Evolutionary conservation across 2,797 vertebrate genomes (phyloP), one percentile per base, ranked within the genome.

Genomic region (Acanthiza pusilla): DNA sequence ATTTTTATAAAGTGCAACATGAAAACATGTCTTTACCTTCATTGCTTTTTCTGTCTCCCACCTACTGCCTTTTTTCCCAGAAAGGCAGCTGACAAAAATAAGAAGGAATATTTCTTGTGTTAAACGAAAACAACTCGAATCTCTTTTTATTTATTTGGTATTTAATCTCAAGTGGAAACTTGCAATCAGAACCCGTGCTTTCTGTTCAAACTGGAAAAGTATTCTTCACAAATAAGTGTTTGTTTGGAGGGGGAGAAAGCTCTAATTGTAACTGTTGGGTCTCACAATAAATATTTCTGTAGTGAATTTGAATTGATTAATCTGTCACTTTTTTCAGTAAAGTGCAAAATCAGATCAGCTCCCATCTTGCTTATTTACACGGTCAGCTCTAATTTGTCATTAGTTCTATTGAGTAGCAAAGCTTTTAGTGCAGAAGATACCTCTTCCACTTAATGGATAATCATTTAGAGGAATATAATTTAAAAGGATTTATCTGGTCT

Each of bases 301-400:
- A n/a, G 73, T 29, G 58, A 65, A 68, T 84, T 91, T 89, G 72
- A 85, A 91, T 75, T 83, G 76, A 88, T 93, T 92, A 38, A 62
- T 80, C 81, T 67, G 47, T n/a, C 85, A 62, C 47, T 54, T 74
- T 78, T 86, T 79, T 81, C 76, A 60, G 79, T 19, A 53, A 82
- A 95, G 83, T 90, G 60, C 74, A 91, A 72, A 88, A 93, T 54
- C 29, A 4, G 82, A 90, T 88, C 76, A 78, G 66, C 58, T 34
- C 13, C 27, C 48, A 32, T 84, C 66, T 91, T 91, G 86, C 71
- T 95, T 94, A 81, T 88, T 95, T 94, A 85, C 60, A 32, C 5
- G 48, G 47, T 50, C 71, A 91, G 70, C 55, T 96, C 91, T 84
- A 85, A 93, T 88, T 95, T 63, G 40, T 92, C 77, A 42, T 86